These are phyloP conservation scores for Hypanus sabinus DNA, from an alignment of 2,113 vertebrate species.

Conservation along the genomic window DNA sequence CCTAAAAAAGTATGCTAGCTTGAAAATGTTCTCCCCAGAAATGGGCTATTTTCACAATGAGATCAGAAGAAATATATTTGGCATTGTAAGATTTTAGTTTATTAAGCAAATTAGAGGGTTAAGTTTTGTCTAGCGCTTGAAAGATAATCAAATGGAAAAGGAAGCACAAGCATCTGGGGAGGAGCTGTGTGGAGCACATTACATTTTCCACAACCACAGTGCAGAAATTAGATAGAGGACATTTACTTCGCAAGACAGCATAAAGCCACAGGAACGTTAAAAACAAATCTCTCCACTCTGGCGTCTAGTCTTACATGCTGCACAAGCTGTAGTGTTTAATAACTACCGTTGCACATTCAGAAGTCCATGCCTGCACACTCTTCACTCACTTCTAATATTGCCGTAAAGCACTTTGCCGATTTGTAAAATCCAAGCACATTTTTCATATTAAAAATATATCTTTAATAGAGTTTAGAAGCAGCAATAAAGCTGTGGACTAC, in stretches of 20 bases:
- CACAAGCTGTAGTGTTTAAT: conserved; percentile 37
- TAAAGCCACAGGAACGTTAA: conserved; percentile 35
- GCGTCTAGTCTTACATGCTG: conserved; percentile 31
- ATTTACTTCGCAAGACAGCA: conserved; percentile 34
- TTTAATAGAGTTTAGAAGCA: conserved; percentile 38
- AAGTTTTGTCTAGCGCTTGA: conserved; percentile 8
- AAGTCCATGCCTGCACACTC: conserved; percentile 31
- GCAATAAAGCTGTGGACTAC: conserved; percentile 38
- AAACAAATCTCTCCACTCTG: conserved; percentile 29
- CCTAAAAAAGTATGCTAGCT: background rate
- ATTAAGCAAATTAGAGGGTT: conserved; percentile 12
- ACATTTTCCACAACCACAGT: conserved; percentile 16
- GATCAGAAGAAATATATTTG: conserved; percentile 35
- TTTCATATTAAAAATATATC: conserved; percentile 38
- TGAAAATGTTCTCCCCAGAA: conserved; percentile 29
- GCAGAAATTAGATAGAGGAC: conserved; percentile 34
- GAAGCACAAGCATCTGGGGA: conserved; percentile 28
- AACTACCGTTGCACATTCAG: conserved; percentile 32
- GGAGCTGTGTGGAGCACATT: conserved; percentile 20
- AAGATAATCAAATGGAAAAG: conserved; percentile 3
- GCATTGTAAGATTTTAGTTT: conserved; percentile 30
- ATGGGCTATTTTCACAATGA: background rate
- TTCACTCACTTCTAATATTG: conserved; percentile 36
- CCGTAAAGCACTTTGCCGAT: conserved; percentile 37
- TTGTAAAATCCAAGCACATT: conserved; percentile 37